Evolutionary conservation across 1,140 invertebrate species (phyloP).

Genomic region (Acyrthosiphon pisum): DNA sequence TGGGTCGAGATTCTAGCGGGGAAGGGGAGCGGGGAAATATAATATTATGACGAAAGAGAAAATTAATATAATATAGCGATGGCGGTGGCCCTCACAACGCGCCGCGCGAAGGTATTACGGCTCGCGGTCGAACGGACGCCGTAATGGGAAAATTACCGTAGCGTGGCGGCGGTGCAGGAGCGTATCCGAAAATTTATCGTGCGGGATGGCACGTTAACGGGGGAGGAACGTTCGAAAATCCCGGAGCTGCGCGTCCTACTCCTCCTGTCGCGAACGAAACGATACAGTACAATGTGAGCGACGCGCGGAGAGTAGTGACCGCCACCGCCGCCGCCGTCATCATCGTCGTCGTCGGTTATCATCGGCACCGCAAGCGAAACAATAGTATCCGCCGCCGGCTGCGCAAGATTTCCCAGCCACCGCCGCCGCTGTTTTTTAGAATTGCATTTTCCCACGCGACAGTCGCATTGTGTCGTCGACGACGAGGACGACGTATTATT

Average conservation of each 20-base stretch:
- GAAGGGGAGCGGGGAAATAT: background rate
- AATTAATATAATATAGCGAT: slow-evolving; percentile 22
- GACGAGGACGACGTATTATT: background rate
- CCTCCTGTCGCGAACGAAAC: background rate
- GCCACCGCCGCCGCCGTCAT: no score
- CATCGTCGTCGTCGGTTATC: background rate
- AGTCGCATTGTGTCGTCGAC: background rate
- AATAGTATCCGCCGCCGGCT: background rate
- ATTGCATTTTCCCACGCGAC: background rate
- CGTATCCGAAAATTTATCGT: slow-evolving; percentile 4
- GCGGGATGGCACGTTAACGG: background rate
- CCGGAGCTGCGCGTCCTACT: background rate
- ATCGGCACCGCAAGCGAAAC: background rate
- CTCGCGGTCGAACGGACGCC: slow-evolving; percentile 30
- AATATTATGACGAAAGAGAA: slow-evolving; percentile 28
- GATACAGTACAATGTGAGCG: background rate
- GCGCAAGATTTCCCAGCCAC: background rate
- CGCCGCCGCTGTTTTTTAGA: background rate
- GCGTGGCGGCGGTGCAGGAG: background rate
- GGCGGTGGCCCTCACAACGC: background rate
- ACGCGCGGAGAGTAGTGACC: background rate
- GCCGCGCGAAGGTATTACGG: slow-evolving; percentile 20
- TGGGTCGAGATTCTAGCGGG: background rate
- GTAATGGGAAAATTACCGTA: slow-evolving; percentile 52
- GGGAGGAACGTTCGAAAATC: background rate